phyloP scores from a whole-genome alignment of 2,888 invertebrate species.

The Stenodema calcarata region DNA sequence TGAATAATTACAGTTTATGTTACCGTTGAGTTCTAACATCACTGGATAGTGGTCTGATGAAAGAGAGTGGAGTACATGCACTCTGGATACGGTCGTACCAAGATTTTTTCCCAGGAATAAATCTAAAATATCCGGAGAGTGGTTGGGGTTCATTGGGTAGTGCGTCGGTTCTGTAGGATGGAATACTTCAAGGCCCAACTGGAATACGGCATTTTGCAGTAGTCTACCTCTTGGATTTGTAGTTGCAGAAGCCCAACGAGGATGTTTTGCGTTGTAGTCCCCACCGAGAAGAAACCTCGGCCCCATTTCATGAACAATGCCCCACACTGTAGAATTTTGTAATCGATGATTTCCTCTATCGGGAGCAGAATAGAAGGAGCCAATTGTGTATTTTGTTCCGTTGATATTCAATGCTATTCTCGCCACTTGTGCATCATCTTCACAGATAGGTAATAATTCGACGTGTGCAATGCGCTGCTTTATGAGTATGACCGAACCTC shows the following conservation, averaged over 20 bases:
- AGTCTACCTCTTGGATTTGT: too few relatives aligned
- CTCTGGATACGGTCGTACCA: not conserved
- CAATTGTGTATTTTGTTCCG: not conserved
- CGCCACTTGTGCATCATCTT: too few relatives aligned
- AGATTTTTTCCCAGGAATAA: not conserved
- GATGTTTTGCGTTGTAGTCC: too few relatives aligned
- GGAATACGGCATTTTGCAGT: too few relatives aligned
- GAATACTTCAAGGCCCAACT: too few relatives aligned
- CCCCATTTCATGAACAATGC: not conserved
- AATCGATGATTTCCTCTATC: not conserved
- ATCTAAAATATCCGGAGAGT: not conserved
- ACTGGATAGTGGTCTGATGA: not conserved
- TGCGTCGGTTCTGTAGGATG: too few relatives aligned
- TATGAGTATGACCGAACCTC: not conserved
- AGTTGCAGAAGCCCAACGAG: too few relatives aligned
- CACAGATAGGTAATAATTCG: too few relatives aligned
- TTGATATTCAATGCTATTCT: not conserved
- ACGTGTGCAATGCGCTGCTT: too few relatives aligned
- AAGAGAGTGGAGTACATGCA: not conserved
- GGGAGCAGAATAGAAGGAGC: constrained; percentile 24
- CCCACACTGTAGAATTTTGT: not conserved
- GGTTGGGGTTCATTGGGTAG: not conserved
- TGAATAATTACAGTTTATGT: too few relatives aligned
- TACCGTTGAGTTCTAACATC: not conserved
- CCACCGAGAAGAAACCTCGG: not conserved